phyloP scores from a whole-genome alignment of 1,140 invertebrate species.

The Bombus cullumanus region DNA sequence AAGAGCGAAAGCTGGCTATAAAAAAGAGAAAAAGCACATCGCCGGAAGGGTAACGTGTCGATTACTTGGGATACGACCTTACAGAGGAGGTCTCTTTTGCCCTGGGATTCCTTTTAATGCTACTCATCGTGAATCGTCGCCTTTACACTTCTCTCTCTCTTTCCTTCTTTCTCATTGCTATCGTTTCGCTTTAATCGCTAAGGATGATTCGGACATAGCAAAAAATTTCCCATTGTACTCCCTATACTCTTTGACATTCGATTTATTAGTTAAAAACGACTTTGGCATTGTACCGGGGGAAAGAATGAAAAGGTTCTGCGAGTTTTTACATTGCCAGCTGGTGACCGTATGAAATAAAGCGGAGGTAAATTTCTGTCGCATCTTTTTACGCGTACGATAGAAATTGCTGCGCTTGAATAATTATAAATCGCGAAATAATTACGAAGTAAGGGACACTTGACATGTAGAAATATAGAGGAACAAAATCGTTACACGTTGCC shows the following conservation, averaged over 20 bases:
- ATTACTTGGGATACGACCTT: constrained; percentile 27
- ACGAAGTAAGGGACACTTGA: no score
- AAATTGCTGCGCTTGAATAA: no score
- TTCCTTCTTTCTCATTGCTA: not conserved
- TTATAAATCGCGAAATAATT: no score
- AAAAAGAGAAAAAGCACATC: not conserved
- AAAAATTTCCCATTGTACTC: not conserved
- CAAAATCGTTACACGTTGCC: no score
- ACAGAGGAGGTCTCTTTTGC: not conserved
- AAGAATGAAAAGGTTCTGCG: not conserved
- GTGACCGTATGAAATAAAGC: no score
- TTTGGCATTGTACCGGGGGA: not conserved
- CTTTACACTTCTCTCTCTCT: not conserved
- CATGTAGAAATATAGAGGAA: no score
- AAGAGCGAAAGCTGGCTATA: not conserved
- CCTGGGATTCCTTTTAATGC: constrained; percentile 1
- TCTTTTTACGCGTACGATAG: no score
- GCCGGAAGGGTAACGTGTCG: constrained; percentile 2
- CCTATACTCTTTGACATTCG: not conserved
- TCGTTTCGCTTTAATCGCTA: not conserved
- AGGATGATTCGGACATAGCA: not conserved
- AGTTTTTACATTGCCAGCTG: not conserved
- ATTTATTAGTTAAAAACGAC: not conserved
- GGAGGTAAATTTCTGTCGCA: not conserved
- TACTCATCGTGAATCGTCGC: not conserved